Percentiles rank a stretch among this genome's conserved stretches.
Evolutionary conservation across 1,140 invertebrate genomes (phyloP).

Genomic region (Pissodes strobi): DNA sequence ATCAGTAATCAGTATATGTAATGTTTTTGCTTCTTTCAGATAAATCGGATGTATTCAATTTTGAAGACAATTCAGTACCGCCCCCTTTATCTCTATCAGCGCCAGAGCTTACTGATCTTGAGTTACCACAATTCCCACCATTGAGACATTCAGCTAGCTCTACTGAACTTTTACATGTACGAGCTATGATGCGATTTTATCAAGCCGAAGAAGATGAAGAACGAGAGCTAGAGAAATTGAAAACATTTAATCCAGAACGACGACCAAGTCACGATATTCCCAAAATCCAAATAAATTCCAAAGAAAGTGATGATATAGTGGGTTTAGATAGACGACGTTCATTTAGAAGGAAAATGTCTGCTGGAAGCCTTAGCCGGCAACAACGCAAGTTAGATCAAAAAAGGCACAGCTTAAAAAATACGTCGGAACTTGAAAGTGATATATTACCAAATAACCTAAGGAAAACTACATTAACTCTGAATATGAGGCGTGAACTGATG

Average conservation of each 20-base stretch:
- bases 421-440: slow-evolving; percentile 46
- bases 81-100: slow-evolving; percentile 79
- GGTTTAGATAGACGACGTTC: slow-evolving; percentile 47
- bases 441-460: slow-evolving; percentile 27
- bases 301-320: slow-evolving; percentile 40
- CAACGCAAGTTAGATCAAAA: slow-evolving; percentile 47
- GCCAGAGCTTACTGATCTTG: slow-evolving; percentile 67
- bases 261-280: slow-evolving; percentile 44
- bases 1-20: too few species aligned
- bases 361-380: slow-evolving; percentile 40
- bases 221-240: slow-evolving; percentile 59
- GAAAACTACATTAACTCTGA: slow-evolving; percentile 24
- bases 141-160: slow-evolving; percentile 77
- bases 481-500: slow-evolving; percentile 37
- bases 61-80: slow-evolving; percentile 53
- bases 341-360: slow-evolving; percentile 44
- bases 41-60: slow-evolving; percentile 34
- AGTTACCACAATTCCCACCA: slow-evolving; percentile 60
- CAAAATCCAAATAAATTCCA: slow-evolving; percentile 53
- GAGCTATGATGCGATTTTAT: slow-evolving; percentile 77
- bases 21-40: slow-evolving; percentile 35
- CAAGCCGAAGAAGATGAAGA: slow-evolving; percentile 74
- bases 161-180: slow-evolving; percentile 77
- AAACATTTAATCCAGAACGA: slow-evolving; percentile 24
- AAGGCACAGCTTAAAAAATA: slow-evolving; percentile 50